Conservation (phyloP, 2,113 vertebrate species). For the Nannospalax galili region DNA sequence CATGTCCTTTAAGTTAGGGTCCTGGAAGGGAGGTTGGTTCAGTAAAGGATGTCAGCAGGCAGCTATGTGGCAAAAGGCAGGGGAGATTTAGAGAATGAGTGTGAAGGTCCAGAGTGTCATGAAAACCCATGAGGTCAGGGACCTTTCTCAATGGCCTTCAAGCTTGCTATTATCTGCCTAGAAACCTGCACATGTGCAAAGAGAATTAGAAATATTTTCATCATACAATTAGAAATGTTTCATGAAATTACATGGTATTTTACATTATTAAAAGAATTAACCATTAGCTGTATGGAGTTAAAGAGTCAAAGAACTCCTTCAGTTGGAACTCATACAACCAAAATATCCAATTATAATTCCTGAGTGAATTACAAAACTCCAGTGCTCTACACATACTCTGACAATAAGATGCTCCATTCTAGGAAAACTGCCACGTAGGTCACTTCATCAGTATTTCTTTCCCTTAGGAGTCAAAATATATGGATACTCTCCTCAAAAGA, state of each 20-base stretch:
- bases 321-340: background rate
- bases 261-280: conserved; percentile 22
- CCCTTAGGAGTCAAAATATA: conserved; percentile 3
- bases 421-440: background rate
- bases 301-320: conserved; percentile 36
- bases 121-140: background rate
- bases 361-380: conserved; percentile 12
- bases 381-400: background rate
- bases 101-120: background rate
- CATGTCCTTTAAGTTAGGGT: background rate
- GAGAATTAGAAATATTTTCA: background rate
- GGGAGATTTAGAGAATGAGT: background rate
- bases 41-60: too few relatives aligned
- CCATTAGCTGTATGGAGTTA: background rate
- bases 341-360: conserved; percentile 18
- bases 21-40: background rate
- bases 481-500: conserved; percentile 20
- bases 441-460: background rate
- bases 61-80: background rate
- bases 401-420: background rate
- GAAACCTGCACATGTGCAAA: background rate
- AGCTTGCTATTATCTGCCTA: too few relatives aligned
- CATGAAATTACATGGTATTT: conserved; percentile 26
- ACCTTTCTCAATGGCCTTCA: background rate
- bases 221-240: background rate